Evolutionary conservation across 2,797 vertebrate genomes (phyloP).

Genomic region (Alauda arvensis): DNA sequence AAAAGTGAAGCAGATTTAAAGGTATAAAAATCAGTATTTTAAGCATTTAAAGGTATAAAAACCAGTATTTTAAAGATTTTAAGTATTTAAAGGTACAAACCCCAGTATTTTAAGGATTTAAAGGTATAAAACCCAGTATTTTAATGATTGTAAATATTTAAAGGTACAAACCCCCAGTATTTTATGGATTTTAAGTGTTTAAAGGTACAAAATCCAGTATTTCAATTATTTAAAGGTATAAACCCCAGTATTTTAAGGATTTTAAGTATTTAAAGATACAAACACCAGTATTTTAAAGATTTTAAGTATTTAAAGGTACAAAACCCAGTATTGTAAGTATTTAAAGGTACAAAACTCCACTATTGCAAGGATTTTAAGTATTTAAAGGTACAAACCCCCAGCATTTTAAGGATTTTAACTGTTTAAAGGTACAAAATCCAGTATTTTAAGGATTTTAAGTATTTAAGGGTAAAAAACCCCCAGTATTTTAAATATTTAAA

Average conservation of each 20-base stretch:
- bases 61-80: too few relatives aligned
- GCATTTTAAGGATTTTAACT: neutral
- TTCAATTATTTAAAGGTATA: too few relatives aligned
- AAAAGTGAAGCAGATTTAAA: neutral
- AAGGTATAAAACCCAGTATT: too few relatives aligned
- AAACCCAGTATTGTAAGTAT: neutral
- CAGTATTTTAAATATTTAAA: neutral
- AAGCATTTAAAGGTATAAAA: too few relatives aligned
- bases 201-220: too few relatives aligned
- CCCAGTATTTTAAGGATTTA: neutral
- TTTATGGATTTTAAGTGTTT: neutral
- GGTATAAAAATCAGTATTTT: too few relatives aligned
- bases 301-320: too few relatives aligned
- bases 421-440: neutral
- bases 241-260: too few relatives aligned
- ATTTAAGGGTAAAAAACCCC: neutral
- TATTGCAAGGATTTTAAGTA: neutral
- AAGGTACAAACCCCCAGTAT: neutral
- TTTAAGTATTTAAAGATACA: neutral
- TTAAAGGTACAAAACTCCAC: too few relatives aligned
- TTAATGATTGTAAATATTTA: too few relatives aligned
- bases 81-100: too few relatives aligned
- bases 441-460: neutral
- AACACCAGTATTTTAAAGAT: too few relatives aligned
- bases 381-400: neutral